Base-by-base conservation (phyloP, 2,888 invertebrate genomes). In the Aleiodes leptofemur region DNA sequence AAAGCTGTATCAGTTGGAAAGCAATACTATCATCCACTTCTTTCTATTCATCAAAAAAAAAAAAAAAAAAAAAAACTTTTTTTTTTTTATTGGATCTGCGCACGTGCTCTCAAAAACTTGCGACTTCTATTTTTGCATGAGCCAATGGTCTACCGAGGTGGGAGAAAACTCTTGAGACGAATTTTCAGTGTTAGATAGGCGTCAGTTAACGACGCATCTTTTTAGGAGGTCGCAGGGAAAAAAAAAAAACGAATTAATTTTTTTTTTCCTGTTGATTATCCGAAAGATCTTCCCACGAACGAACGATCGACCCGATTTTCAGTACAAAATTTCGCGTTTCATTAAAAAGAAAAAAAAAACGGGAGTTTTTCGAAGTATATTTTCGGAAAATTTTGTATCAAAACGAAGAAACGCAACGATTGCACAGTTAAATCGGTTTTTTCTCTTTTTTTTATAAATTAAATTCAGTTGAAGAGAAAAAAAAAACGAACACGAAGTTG, bases 121-220 rank as follows among this genome's bases (percentile, higher is more conserved):
- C 82, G 55, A 79, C 64, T 80, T 83, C 85, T 87, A 87, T 86
- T 87, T 87, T 86, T 81, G 84, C 66, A 66, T 51, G 50, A n/a
- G 23, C 31, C 29, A 29, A 6, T 31, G 29, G 38, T 11, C 13
- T 38, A n/a, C 3, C 6, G 11, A 29, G 51, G 51, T 50, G 23
- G 31, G 53, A 14, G 29, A 16, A 51, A 51, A 14, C n/a, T n/a
- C 31, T 68, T 31, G 23, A 51, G 31, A 68, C 13, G 29, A 51
- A n/a, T 51, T 68, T 68, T 82, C 87, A 89, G 88, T 89, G 85
- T 85, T 85, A 85, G 83, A 85, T 84, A 86, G 84, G 85, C 87
- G 87, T 86, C 86, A 86, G 85, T 83, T 82, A 83, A 82, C 83
- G 86, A 87, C 86, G 86, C 87, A 71, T 80, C 81, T 83, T 23